These are phyloP conservation scores for Ceryle rudis DNA, from an alignment of 2,797 vertebrate genomes.

Conservation along the genomic window DNA sequence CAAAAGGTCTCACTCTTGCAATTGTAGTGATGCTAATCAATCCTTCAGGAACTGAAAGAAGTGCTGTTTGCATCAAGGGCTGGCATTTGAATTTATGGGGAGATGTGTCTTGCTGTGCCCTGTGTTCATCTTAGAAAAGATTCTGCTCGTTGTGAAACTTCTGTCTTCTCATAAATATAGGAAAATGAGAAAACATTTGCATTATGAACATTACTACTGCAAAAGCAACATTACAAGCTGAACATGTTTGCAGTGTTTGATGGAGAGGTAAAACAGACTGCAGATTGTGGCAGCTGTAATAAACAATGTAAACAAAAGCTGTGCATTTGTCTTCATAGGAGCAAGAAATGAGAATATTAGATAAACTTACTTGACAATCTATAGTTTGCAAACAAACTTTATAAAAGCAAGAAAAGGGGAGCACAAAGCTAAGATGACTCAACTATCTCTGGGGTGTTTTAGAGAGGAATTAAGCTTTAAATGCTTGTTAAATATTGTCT, in stretches of 20 bases:
- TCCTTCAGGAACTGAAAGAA: not conserved
- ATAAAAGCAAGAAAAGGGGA: not conserved
- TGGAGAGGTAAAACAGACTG: not conserved
- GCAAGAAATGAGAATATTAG: not conserved
- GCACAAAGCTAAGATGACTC: not conserved
- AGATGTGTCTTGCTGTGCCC: not conserved
- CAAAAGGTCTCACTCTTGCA: not conserved
- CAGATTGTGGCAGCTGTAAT: not conserved
- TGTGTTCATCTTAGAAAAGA: not conserved
- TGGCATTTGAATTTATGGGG: not conserved
- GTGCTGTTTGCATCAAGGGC: not conserved
- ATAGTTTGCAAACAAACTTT: not conserved
- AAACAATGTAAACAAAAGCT: not conserved
- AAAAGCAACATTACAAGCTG: not conserved
- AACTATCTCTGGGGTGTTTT: accelerated
- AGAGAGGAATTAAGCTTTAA: not conserved
- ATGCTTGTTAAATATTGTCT: not conserved
- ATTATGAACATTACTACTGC: not conserved
- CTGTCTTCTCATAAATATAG: not conserved
- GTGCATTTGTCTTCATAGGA: not conserved
- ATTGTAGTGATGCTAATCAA: not conserved
- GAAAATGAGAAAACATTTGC: not conserved
- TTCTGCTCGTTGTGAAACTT: not conserved
- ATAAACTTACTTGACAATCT: not conserved
- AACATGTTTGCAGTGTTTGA: not conserved